phyloP scores from a whole-genome alignment of 2,113 vertebrate species.

The Sardina pilchardus region DNA sequence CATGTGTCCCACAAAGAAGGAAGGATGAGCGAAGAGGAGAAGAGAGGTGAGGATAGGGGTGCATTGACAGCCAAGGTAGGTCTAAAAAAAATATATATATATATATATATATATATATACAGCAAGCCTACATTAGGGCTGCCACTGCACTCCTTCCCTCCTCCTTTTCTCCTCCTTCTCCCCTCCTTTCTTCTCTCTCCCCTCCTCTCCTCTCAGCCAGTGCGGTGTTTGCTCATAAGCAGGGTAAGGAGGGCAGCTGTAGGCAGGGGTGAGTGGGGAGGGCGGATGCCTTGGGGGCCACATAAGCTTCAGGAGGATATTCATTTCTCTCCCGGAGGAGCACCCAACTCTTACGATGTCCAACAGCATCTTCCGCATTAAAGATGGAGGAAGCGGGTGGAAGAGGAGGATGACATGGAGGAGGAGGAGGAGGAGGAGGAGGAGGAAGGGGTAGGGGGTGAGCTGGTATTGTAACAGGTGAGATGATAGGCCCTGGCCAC shows the following conservation, averaged over 20 bases:
- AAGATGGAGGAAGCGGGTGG: neutral
- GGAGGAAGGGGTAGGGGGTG: neutral
- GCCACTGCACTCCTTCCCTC: no score
- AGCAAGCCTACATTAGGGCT: neutral
- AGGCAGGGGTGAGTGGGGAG: neutral
- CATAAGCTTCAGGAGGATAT: neutral
- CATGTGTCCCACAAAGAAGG: neutral
- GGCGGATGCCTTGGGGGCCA: neutral
- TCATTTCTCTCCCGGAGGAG: neutral
- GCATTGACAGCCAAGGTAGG: constrained; percentile 1
- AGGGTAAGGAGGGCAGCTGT: neutral
- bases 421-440: neutral
- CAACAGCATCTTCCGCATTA: neutral
- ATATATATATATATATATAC: neutral
- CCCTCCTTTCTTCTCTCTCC: no score
- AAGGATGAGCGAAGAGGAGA: neutral
- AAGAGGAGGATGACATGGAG: neutral
- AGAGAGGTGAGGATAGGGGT: neutral
- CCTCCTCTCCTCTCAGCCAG: neutral
- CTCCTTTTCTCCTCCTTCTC: no score
- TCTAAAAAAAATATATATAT: neutral
- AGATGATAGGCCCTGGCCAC: neutral
- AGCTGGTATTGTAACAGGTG: neutral
- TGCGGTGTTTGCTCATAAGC: neutral
- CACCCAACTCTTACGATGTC: neutral